Evolutionary conservation across 2,888 invertebrate genomes (phyloP), one percentile per base, ranked within the genome.

Genomic region (Epinotia nisella): DNA sequence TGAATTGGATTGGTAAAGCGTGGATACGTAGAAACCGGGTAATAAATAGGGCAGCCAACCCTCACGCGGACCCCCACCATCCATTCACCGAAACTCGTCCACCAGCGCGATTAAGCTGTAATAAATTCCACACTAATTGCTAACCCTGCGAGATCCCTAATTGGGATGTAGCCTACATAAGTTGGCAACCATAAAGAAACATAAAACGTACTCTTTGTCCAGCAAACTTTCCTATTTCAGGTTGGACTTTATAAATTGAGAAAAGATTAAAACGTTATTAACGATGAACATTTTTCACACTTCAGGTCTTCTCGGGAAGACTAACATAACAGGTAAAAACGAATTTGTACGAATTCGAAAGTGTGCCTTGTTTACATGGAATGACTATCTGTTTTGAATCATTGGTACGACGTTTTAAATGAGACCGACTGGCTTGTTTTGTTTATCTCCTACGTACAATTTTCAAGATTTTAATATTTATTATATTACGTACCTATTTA

Each of bases 291-390:
- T 93, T 93, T 93, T 93, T 93, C 92, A 93, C 90, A 90, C 93
- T 93, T 91, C 94, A 94, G 94, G 94, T 94, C 94, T 94, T 94
- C 94, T 94, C 93, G 94, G 94, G 91, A 94, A 94, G 94, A 94
- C 94, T 87, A 94, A 93, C 91, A 92, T 94, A 87, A 93, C 94
- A 94, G 94, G 94, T 94, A 94, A 94, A 88, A 79, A 81, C 80
- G 73, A 76, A 65, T 71, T 80, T 82, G 78, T 85, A 83, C 83
- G 80, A 82, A 80, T 82, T 82, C 82, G 81, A 83, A 81, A 82
- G 82, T 89, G 85, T 90, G 87, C 91, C 88, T 89, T 85, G 67
- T 84, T 86, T 83, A 83, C 80, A 87, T 87, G 88, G 92, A 91
- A 91, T 92, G 91, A 87, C 79, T 79, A 76, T 87, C 74, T 84